Evolutionary conservation across 2,113 vertebrate genomes (phyloP).

Genomic region (Pipa parva): DNA sequence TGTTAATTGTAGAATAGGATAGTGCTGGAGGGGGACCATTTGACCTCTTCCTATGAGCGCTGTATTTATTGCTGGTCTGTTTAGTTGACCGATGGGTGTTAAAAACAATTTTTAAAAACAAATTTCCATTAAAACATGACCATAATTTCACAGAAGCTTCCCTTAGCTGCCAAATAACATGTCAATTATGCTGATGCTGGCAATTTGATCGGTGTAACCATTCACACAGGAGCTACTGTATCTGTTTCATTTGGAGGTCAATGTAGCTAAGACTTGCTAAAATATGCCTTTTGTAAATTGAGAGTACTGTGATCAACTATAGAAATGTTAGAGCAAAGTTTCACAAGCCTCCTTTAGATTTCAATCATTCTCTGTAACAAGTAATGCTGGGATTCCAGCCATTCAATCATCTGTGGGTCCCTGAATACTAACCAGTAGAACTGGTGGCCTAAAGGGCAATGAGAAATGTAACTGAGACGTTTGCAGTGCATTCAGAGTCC

Average conservation of each 20-base stretch:
- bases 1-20: slow-evolving; percentile 3
- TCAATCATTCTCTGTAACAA: too few relatives aligned
- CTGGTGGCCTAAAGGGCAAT: too few relatives aligned
- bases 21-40: slow-evolving; percentile 1
- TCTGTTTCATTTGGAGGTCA: neutral
- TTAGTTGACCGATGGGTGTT: neutral
- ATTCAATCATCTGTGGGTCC: too few relatives aligned
- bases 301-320: too few relatives aligned
- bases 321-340: too few relatives aligned
- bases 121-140: slow-evolving; percentile 11
- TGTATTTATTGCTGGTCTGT: neutral
- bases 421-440: too few relatives aligned
- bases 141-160: neutral
- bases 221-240: neutral
- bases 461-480: too few relatives aligned
- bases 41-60: slow-evolving; percentile 1
- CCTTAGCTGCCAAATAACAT: slow-evolving; percentile 3
- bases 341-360: too few relatives aligned
- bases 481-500: too few relatives aligned
- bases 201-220: neutral
- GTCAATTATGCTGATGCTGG: slow-evolving; percentile 2
- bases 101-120: neutral
- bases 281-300: too few relatives aligned
- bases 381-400: too few relatives aligned
- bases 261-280: neutral